Evolutionary conservation across 2,113 vertebrate genomes (phyloP).

Genomic region (Pyxicephalus adspersus): DNA sequence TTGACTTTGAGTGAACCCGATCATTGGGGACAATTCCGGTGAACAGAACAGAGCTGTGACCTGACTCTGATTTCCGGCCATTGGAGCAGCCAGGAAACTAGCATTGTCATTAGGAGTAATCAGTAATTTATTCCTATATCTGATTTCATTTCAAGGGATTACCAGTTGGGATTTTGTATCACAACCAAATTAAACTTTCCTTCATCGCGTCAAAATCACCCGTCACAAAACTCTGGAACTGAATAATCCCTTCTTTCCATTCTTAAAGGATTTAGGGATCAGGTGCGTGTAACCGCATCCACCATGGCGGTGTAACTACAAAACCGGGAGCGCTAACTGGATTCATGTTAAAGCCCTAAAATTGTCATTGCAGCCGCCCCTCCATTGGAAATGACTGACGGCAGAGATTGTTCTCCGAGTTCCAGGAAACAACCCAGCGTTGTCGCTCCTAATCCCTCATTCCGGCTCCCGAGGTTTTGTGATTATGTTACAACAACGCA

Average conservation of each 20-base stretch:
- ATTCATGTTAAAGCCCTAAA: not conserved
- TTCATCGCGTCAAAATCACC: no score
- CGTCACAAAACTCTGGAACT: no score
- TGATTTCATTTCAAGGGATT: no score
- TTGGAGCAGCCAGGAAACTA: no score
- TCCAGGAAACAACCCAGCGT: not conserved
- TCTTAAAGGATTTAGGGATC: constrained; percentile 41
- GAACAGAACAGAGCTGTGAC: no score
- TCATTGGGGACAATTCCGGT: no score
- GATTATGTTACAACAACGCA: constrained; percentile 42
- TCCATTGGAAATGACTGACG: not conserved
- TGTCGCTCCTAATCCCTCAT: constrained; percentile 35
- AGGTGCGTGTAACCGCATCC: constrained; percentile 19
- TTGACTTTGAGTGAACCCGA: no score
- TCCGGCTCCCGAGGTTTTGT: not conserved
- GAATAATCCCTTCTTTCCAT: not conserved
- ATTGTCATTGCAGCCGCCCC: not conserved
- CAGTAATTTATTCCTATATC: no score
- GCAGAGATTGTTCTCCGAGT: not conserved
- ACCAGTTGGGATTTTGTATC: no score
- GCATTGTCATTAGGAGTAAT: no score
- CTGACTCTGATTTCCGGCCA: no score
- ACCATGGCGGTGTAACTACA: not conserved
- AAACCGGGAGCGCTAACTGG: not conserved
- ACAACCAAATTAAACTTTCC: no score